Evolutionary conservation across 2,797 vertebrate genomes (phyloP).

Genomic region (Sebastolobus altivelis): DNA sequence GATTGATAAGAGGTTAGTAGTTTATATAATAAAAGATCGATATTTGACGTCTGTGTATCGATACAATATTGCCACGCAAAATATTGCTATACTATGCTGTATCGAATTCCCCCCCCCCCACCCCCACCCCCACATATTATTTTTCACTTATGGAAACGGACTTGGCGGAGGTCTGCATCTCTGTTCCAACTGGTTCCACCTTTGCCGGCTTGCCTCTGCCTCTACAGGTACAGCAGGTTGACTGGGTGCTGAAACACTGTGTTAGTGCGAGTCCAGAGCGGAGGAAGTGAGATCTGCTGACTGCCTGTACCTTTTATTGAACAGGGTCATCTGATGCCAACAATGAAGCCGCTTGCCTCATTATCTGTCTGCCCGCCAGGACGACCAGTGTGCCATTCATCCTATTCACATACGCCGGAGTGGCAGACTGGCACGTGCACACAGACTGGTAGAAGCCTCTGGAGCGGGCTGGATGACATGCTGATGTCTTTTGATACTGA

Average conservation of each 20-base stretch:
- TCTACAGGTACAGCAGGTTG: slow-evolving; percentile 7
- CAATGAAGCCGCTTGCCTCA: slow-evolving; percentile 74
- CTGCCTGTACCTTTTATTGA: slow-evolving; percentile 73
- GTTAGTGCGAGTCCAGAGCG: not conserved
- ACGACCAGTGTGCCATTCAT: slow-evolving; percentile 52
- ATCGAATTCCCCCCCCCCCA: too few relatives aligned
- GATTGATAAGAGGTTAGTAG: too few relatives aligned
- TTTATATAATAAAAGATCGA: too few relatives aligned
- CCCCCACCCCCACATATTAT: not conserved
- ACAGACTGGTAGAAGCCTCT: slow-evolving; percentile 72
- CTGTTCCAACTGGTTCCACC: not conserved
- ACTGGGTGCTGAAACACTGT: slow-evolving; percentile 5
- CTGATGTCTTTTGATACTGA: slow-evolving; percentile 70
- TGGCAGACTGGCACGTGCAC: slow-evolving; percentile 59
- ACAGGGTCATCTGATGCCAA: slow-evolving; percentile 70
- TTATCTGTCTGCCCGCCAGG: slow-evolving; percentile 62
- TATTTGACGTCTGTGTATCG: too few relatives aligned
- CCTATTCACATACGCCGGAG: slow-evolving; percentile 58
- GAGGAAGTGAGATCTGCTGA: slow-evolving; percentile 79
- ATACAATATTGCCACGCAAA: too few relatives aligned
- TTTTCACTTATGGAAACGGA: not conserved
- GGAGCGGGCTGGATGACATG: slow-evolving; percentile 68
- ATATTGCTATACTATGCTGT: too few relatives aligned
- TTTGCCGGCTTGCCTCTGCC: not conserved
- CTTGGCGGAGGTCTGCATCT: not conserved